Base-by-base conservation (phyloP, 2,888 invertebrate genomes). In the Trichopria drosophilae region DNA sequence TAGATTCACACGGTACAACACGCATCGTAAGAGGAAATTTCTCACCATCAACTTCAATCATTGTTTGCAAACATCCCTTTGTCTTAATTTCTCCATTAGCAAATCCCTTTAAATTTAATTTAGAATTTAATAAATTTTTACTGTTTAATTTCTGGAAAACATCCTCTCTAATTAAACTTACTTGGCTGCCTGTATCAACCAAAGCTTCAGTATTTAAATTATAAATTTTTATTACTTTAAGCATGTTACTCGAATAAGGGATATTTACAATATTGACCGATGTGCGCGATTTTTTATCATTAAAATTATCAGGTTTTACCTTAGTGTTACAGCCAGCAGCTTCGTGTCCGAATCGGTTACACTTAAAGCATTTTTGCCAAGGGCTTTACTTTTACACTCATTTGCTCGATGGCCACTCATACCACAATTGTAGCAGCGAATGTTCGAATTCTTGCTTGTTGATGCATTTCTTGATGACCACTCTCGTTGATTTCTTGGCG, bases 391-490 rank as follows among this genome's bases (percentile, higher is more conserved):
- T 24, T 28, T 35, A 15, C 55, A 55, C 1, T 49, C 44, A 3
- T 22, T 10, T 4, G 51, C 43, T 19, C 36, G 34, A 15, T 55
- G 51, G 4, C 32, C 42, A 32, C 9, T 13, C 1, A 19, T 10
- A 1, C 55, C 55, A 19, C 48, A 55, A 15, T 55, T 55, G 7
- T 32, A 55, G n/a, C 55, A 51, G 10, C 44, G 24, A 5, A 6
- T 7, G 12, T 32, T 32, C 9, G 16, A 19, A 3, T 13, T 10
- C 32, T 32, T 13, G 32, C 13, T 31, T 5, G 10, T n/a, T n/a
- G n/a, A n/a, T n/a, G n/a, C n/a, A n/a, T n/a, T n/a, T n/a, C n/a
- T n/a, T n/a, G n/a, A n/a, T n/a, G n/a, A n/a, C n/a, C n/a, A n/a
- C n/a, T n/a, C n/a, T n/a, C n/a, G n/a, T n/a, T n/a, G n/a, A n/a